Evolutionary conservation across 92 coral and sea anemone species (phyloP), one percentile per base, ranked within the genome.

Genomic region (Meandrina meandrites): DNA sequence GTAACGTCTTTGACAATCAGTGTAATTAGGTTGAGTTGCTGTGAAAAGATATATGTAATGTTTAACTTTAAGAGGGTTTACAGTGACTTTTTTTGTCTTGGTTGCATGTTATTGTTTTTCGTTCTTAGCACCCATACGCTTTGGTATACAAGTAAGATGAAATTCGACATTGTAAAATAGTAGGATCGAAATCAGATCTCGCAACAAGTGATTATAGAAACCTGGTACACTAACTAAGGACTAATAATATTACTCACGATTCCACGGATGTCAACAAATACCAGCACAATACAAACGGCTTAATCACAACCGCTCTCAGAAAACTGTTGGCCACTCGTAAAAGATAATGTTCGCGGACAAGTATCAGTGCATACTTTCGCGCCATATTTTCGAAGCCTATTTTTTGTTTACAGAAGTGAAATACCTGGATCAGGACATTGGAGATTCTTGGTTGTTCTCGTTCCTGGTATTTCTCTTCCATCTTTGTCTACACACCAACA

Each of bases 401-500:
- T 54, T 18, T 16, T 54, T 54, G 4, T 13, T 54, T 13, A 16
- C 8, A 19, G 4, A 57, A 17, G 48, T 8, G 2, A 67, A 28
- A 15, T 69, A 85, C 82, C 82, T 77, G 76, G 76, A 78, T 85
- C 88, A 50, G 88, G 88, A 10, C 88, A 85, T 24, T 85, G 78
- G 51, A 85, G 75, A 77, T 64, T 85, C 50, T 15, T 28, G 17
- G 76, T 60, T 28, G 88, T 91, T 62, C 93, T 82, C 74, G 97
- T 95, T 79, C 98, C 98, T 66, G 88, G 78, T 34, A 93, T 68
- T 86, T 91, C 94, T 37, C 76, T 89, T 72, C 99, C 98, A 79
- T 91, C 89, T 68, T 71, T 82, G 53, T 95, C 96, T n/a, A 94
- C 93, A 84, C 99, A 97, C 99, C 99, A 97, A 57, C 99, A 97